phyloP scores from a whole-genome alignment of 2,888 invertebrate genomes.

The Trichogramma evanescens region DNA sequence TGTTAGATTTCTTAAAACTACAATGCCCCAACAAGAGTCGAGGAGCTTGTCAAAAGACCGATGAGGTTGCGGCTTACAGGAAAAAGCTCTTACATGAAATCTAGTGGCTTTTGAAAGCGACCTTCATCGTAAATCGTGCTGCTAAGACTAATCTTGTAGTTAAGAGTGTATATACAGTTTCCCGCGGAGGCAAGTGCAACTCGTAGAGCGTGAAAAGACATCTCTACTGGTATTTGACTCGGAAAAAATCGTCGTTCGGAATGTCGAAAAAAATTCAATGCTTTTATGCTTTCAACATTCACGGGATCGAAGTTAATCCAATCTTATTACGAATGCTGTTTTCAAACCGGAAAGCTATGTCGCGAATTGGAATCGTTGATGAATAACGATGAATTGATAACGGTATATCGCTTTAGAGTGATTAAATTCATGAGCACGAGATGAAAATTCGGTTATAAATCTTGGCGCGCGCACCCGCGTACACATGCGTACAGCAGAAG shows the following conservation, averaged over 20 bases:
- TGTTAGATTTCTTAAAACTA: background rate
- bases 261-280: no score
- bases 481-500: background rate
- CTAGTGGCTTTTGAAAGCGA: slow-evolving; percentile 40
- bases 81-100: slow-evolving; percentile 47
- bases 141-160: slow-evolving; percentile 41
- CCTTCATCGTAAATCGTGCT: slow-evolving; percentile 44
- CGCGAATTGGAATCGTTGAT: no score
- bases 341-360: no score
- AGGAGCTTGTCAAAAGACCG: slow-evolving; percentile 26
- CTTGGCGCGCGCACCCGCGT: background rate
- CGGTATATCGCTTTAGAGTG: background rate
- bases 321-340: no score
- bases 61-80: slow-evolving; percentile 44
- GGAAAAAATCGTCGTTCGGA: no score
- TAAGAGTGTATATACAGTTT: no score
- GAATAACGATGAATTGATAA: no score
- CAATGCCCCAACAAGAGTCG: slow-evolving; percentile 14
- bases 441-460: slow-evolving; percentile 19
- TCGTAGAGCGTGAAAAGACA: no score
- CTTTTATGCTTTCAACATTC: no score
- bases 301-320: no score
- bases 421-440: slow-evolving; percentile 12
- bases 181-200: no score
- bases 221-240: no score